A percentile compares a stretch with the other conserved stretches of the same genome.
These are phyloP conservation scores for Onychorhynchus coronatus DNA, from an alignment of 2,113 vertebrate species.

Conservation along the genomic window DNA sequence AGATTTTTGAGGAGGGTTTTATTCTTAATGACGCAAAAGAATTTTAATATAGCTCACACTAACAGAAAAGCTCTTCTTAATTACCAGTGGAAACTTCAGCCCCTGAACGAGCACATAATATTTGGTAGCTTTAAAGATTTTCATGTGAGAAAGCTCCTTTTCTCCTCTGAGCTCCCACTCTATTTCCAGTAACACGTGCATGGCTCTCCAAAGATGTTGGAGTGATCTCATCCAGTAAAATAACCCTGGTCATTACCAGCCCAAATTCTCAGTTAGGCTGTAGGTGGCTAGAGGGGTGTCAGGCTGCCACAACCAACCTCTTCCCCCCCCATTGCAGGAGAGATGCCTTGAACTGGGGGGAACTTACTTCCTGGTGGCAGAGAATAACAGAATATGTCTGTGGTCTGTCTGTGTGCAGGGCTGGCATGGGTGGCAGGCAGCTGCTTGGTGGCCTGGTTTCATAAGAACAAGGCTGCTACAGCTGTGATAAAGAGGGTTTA, in stretches of 20 bases:
- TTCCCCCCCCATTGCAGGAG: rapidly evolving
- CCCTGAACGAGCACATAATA: background rate
- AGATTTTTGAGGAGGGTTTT: background rate
- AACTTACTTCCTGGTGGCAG: background rate
- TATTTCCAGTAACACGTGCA: background rate
- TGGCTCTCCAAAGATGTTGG: background rate
- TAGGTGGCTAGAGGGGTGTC: rapidly evolving
- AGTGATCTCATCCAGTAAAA: background rate
- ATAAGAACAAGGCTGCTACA: rapidly evolving
- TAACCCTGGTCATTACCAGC: background rate
- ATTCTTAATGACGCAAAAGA: slow-evolving; percentile 10
- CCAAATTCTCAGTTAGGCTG: background rate
- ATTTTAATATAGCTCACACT: background rate
- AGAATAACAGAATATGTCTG: rapidly evolving
- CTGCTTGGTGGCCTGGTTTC: background rate
- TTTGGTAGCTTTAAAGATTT: background rate
- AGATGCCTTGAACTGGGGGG: background rate
- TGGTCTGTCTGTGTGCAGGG: background rate
- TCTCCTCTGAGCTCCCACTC: background rate
- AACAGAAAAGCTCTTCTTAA: background rate
- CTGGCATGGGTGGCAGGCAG: background rate
- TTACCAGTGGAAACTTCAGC: background rate
- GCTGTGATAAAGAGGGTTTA: rapidly evolving
- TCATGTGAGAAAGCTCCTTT: background rate
- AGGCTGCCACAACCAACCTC: background rate